Percentiles rank a stretch among this genome's conserved stretches.
phyloP scores from a whole-genome alignment of 2,797 vertebrate species.

The Gadopsis bispinosus region DNA sequence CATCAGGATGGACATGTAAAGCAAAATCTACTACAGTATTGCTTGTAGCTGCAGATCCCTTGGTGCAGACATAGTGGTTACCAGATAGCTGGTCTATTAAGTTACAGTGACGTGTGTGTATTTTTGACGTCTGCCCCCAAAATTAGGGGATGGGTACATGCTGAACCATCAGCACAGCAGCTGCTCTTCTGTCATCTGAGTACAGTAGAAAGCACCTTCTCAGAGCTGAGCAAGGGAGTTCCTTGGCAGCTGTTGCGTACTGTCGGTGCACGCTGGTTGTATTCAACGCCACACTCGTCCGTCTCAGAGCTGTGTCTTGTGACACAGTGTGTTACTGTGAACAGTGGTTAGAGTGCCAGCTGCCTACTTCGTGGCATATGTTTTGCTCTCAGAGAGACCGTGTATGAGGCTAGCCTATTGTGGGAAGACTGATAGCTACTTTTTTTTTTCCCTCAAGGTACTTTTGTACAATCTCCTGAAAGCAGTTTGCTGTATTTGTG shows the following conservation, averaged over 20 bases:
- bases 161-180: slow-evolving; percentile 64
- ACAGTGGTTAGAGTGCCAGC: slow-evolving; percentile 56
- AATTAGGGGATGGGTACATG: slow-evolving; percentile 47
- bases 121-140: slow-evolving; percentile 45
- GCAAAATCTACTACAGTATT: background rate
- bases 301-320: slow-evolving; percentile 49
- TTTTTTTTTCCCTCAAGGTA: slow-evolving; percentile 45
- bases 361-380: slow-evolving; percentile 44
- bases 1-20: slow-evolving; percentile 7
- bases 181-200: slow-evolving; percentile 64
- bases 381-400: slow-evolving; percentile 58
- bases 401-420: slow-evolving; percentile 46
- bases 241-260: slow-evolving; percentile 68
- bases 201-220: slow-evolving; percentile 72
- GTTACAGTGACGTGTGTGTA: slow-evolving; percentile 53
- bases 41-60: slow-evolving; percentile 13
- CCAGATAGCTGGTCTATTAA: slow-evolving; percentile 60
- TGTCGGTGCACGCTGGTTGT: slow-evolving; percentile 38
- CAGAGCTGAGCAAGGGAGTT: slow-evolving; percentile 53
- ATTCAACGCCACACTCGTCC: slow-evolving; percentile 34
- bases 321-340: slow-evolving; percentile 58
- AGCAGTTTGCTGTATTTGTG: slow-evolving; percentile 40
- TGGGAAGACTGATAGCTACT: slow-evolving; percentile 43
- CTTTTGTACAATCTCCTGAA: slow-evolving; percentile 40
- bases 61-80: slow-evolving; percentile 20